Evolutionary conservation across 2,888 invertebrate species (phyloP), one percentile per base, ranked within the genome.

Genomic region (Lasiommata megera): DNA sequence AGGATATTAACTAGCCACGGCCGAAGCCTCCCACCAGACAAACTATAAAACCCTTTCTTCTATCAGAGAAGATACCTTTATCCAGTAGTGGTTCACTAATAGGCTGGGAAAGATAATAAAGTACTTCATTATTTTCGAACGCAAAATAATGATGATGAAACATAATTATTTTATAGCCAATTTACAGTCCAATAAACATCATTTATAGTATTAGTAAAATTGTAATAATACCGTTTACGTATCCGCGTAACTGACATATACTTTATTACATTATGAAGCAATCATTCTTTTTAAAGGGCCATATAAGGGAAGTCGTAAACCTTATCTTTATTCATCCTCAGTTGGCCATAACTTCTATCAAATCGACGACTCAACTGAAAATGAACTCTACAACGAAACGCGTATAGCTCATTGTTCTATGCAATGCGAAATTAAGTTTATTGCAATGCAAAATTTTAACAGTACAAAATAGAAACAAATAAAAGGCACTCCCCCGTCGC

Each of bases 301-400:
- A 38, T 29, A 37, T 40, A 38, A n/a, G 55, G 59, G 55, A 59
- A 59, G 55, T 55, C 59, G 18, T 59, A 51, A 59, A 59, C 43
- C 41, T 37, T 46, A 40, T 55, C 51, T 55, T 59, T 46, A 59
- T 59, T 51, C 51, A 14, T 38, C 44, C 55, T 46, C 46, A 34
- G 50, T 55, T 40, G 51, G 9, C 50, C 34, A 54, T 55, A 55
- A 51, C 41, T 52, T 36, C 46, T 46, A 59, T 55, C 34, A 34
- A 9, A 17, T 14, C 2, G 28, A 14, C 31, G 1, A 9, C 11
- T 6, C 16, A 17, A 37, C 29, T 14, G 40, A 40, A 29, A 16
- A 31, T 40, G 16, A 40, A 52, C 40, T 31, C 16, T 29, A 40
- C 36, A 36, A 1, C 6, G 5, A 12, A 8, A 16, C 2, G 0